phyloP scores from a whole-genome alignment of 2,797 vertebrate species.

The Gephyroberyx darwinii region DNA sequence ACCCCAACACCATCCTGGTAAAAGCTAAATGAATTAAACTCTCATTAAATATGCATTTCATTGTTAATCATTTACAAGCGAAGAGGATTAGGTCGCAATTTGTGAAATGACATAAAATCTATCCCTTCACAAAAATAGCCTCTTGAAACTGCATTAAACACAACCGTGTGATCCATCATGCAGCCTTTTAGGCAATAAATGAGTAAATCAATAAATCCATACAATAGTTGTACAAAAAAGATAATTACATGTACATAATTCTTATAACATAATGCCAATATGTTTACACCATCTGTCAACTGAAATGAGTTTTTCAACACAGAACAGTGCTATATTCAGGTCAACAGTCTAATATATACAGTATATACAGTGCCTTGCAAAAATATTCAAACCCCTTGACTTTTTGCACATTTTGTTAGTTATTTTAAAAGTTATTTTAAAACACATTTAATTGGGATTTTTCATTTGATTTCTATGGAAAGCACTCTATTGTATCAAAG shows the following conservation, averaged over 20 bases:
- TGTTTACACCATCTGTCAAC: slow-evolving; percentile 70
- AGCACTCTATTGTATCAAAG: too few relatives aligned
- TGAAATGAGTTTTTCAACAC: slow-evolving; percentile 51
- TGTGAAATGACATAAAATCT: slow-evolving; percentile 81
- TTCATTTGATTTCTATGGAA: too few relatives aligned
- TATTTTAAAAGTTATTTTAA: too few relatives aligned
- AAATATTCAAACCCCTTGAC: too few relatives aligned
- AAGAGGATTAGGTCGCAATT: slow-evolving; percentile 84
- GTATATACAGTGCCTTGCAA: background rate
- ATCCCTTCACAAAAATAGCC: slow-evolving; percentile 78
- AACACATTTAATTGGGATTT: too few relatives aligned
- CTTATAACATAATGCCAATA: slow-evolving; percentile 63
- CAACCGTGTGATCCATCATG: slow-evolving; percentile 66
- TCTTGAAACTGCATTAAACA: slow-evolving; percentile 75
- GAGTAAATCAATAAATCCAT: slow-evolving; percentile 46
- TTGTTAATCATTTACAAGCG: slow-evolving; percentile 83
- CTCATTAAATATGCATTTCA: slow-evolving; percentile 83
- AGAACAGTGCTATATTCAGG: slow-evolving; percentile 25
- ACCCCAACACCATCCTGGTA: slow-evolving; percentile 65
- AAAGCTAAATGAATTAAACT: slow-evolving; percentile 81
- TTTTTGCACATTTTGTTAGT: too few relatives aligned
- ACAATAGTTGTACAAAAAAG: slow-evolving; percentile 44
- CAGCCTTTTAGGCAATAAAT: slow-evolving; percentile 41
- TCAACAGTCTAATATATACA: slow-evolving; percentile 16
- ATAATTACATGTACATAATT: slow-evolving; percentile 57